These are phyloP conservation scores for Coelinius sp. DNA, from an alignment of 2,888 invertebrate species.

Conservation along the genomic window DNA sequence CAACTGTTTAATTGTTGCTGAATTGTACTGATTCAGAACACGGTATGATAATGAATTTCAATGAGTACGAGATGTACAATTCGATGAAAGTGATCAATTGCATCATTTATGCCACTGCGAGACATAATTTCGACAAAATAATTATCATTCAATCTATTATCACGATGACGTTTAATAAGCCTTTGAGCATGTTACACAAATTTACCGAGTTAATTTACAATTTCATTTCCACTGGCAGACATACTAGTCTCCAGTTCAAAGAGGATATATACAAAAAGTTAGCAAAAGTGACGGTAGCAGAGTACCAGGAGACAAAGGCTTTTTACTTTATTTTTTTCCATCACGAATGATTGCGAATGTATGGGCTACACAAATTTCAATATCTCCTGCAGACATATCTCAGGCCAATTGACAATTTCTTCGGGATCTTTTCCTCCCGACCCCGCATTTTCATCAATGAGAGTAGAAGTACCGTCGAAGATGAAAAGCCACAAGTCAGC, in stretches of 20 bases:
- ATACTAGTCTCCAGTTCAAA: not conserved
- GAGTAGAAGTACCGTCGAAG: not conserved
- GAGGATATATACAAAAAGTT: not conserved
- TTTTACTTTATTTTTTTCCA: not conserved
- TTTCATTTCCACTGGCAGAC: not conserved
- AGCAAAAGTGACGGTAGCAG: not conserved
- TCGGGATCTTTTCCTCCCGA: too few species aligned
- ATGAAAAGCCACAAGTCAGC: not conserved
- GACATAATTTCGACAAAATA: not conserved
- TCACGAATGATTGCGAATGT: not conserved
- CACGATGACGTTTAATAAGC: not conserved
- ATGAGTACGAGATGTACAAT: too few species aligned
- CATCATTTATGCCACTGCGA: not conserved
- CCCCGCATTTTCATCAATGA: not conserved
- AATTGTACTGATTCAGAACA: too few species aligned
- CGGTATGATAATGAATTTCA: not conserved
- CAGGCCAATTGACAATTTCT: not conserved
- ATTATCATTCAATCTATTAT: not conserved
- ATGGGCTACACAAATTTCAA: conserved; percentile 13
- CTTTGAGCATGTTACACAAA: not conserved
- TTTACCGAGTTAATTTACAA: conserved; percentile 4
- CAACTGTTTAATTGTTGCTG: too few species aligned
- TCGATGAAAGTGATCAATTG: not conserved
- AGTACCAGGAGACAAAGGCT: conserved; percentile 7
- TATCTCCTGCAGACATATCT: not conserved